A percentile compares a stretch with the other conserved stretches of the same genome.
Evolutionary conservation across 2,888 invertebrate genomes (phyloP).

Genomic region (Acheta domesticus): DNA sequence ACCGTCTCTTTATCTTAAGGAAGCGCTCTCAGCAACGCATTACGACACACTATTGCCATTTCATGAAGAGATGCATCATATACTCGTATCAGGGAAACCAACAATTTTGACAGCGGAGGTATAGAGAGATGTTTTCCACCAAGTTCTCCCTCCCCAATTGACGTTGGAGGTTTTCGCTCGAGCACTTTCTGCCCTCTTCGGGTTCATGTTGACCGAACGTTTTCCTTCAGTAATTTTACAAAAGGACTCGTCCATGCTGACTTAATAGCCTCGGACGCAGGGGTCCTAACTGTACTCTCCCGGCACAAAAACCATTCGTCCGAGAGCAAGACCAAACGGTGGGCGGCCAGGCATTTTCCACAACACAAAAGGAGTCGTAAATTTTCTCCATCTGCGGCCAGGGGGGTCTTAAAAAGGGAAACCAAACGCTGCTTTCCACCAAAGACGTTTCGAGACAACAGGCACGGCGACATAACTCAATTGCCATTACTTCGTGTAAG

Average conservation of each 20-base stretch:
- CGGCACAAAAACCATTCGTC: not conserved
- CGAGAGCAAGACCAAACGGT: not conserved
- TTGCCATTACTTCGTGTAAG: not conserved
- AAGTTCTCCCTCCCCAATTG: too few species aligned
- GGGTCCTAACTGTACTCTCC: not conserved
- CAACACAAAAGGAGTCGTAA: not conserved
- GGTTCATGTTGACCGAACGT: not conserved
- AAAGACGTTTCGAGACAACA: not conserved
- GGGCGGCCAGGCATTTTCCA: conserved; percentile 5
- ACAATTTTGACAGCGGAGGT: too few species aligned
- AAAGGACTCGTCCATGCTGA: conserved; percentile 10
- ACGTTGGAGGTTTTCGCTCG: too few species aligned
- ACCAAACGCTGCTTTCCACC: conserved; percentile 11
- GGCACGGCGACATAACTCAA: not conserved
- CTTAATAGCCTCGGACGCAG: not conserved
- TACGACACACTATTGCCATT: too few species aligned
- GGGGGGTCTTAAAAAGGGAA: not conserved
- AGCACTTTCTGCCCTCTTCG: too few species aligned
- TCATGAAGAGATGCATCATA: too few species aligned
- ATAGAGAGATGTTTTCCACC: too few species aligned
- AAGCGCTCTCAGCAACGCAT: too few species aligned
- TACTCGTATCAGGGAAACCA: too few species aligned
- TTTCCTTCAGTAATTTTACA: not conserved
- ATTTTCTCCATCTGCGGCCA: not conserved
- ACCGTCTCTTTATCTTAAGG: too few species aligned